Evolutionary conservation across 2,888 invertebrate genomes (phyloP).

Genomic region (Oxytorus armatus): DNA sequence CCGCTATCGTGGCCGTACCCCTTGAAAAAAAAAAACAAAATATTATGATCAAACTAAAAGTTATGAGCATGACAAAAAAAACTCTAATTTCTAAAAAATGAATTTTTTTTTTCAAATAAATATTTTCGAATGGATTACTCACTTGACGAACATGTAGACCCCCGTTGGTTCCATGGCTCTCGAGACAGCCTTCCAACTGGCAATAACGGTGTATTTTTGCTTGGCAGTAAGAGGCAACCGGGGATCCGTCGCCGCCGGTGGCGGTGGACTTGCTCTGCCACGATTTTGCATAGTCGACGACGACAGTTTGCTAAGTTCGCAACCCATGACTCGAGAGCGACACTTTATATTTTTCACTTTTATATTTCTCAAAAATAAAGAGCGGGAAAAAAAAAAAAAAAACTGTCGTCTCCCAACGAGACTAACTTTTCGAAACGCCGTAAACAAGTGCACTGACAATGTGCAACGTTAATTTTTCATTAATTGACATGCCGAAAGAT

Average conservation of each 20-base stretch:
- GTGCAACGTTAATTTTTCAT: slow-evolving; percentile 19
- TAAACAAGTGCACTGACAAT: not conserved
- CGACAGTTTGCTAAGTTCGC: slow-evolving; percentile 91
- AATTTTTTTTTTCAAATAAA: not conserved
- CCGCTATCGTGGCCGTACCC: too few species aligned
- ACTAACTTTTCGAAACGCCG: too few species aligned
- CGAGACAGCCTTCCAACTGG: slow-evolving; percentile 96
- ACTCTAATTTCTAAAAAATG: not conserved
- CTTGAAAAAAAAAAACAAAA: too few species aligned
- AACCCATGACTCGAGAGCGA: slow-evolving; percentile 87
- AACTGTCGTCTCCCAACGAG: too few species aligned
- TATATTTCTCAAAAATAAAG: not conserved
- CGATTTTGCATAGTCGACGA: slow-evolving; percentile 84
- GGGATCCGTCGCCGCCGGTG: slow-evolving; percentile 90
- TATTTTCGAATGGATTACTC: slow-evolving; percentile 83
- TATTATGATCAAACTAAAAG: too few species aligned
- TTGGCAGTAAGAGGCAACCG: slow-evolving; percentile 93
- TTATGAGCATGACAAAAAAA: too few species aligned
- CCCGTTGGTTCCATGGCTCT: slow-evolving; percentile 95
- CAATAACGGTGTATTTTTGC: slow-evolving; percentile 95
- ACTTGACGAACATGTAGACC: slow-evolving; percentile 96
- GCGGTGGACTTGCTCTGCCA: slow-evolving; percentile 87
- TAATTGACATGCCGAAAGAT: slow-evolving; percentile 4
- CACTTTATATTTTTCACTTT: not conserved
- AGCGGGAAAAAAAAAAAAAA: too few species aligned